Percentiles rank a stretch among this genome's conserved stretches.
phyloP scores from a whole-genome alignment of 2,113 vertebrate genomes.

The Corythaixoides concolor region DNA sequence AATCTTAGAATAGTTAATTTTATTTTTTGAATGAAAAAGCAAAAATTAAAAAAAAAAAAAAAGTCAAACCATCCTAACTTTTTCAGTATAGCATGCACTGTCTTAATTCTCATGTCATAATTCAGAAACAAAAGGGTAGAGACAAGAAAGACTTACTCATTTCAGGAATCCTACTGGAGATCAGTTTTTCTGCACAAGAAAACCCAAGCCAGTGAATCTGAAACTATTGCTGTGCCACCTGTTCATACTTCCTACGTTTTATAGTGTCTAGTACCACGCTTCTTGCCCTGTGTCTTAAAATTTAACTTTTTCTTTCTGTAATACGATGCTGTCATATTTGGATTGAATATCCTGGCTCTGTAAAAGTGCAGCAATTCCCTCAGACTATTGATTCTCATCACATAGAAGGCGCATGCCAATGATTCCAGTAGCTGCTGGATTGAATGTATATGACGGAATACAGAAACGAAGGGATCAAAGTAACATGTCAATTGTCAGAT shows the following conservation, averaged over 20 bases:
- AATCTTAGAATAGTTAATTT: not conserved
- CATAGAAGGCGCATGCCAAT: not conserved
- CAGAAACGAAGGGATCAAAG: conserved; percentile 73
- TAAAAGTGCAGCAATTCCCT: not conserved
- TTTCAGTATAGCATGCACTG: not conserved
- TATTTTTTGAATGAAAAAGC: not conserved
- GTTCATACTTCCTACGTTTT: not conserved
- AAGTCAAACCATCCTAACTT: not conserved
- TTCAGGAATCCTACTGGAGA: not conserved
- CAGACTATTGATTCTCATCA: not conserved
- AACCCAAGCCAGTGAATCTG: not conserved
- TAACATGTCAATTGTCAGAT: conserved; percentile 67
- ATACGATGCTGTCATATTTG: not conserved
- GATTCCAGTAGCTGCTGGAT: conserved; percentile 65
- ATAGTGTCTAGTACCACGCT: not conserved
- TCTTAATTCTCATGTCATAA: not conserved
- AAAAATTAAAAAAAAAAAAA: too few relatives aligned
- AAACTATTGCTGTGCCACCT: not conserved
- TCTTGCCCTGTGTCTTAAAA: not conserved
- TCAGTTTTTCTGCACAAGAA: not conserved
- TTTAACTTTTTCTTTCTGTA: not conserved
- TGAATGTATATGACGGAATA: conserved; percentile 58
- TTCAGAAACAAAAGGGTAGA: not conserved
- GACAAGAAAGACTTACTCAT: not conserved
- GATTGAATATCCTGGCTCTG: not conserved